Conservation (phyloP, 1,140 invertebrate species). For the Bombus pyrosoma region DNA sequence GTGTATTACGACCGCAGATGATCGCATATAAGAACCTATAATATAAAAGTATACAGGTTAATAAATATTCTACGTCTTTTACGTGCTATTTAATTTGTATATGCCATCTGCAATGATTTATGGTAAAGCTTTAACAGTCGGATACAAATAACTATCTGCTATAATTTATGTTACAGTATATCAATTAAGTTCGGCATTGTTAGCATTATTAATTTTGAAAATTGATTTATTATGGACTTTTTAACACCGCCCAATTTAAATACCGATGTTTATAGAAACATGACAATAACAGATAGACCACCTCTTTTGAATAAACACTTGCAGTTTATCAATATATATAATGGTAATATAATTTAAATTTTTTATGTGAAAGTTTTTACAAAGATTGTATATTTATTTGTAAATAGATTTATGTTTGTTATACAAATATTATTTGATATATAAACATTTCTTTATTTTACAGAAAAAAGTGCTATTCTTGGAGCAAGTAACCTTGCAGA, state of each 20-base stretch:
- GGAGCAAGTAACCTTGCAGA: conserved; percentile 77
- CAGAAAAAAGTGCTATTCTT: conserved; percentile 76
- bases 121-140: not conserved
- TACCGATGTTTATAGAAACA: conserved; percentile 73
- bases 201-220: not conserved
- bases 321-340: conserved; percentile 72
- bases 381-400: not conserved
- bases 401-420: not conserved
- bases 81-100: not conserved
- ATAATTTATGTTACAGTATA: not conserved
- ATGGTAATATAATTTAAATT: conserved; percentile 66
- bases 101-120: not conserved
- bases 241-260: conserved; percentile 68
- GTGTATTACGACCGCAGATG: too few species aligned
- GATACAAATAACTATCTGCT: not conserved
- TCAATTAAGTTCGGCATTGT: not conserved
- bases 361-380: too few species aligned
- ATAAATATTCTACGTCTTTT: not conserved
- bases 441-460: conserved; percentile 38
- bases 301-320: conserved; percentile 69
- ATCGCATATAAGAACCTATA: not conserved
- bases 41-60: not conserved
- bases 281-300: conserved; percentile 62
- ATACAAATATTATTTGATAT: conserved; percentile 1
- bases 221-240: conserved; percentile 20